Evolutionary conservation across 2,113 vertebrate genomes (phyloP).

Genomic region (Antechinus stuartii): DNA sequence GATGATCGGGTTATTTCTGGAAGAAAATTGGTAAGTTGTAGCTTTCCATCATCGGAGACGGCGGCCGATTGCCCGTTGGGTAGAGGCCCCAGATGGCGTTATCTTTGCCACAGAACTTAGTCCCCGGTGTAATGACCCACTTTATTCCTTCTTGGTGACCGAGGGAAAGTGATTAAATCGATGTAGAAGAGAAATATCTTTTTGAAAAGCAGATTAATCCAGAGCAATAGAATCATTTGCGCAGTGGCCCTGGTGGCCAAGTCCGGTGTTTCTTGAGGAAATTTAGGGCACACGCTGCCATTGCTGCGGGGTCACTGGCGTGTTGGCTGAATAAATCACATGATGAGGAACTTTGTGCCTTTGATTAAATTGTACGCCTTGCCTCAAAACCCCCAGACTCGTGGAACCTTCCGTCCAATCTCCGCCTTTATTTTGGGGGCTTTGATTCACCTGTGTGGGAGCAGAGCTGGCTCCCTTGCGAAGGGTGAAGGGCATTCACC

Average conservation of each 20-base stretch:
- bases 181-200: conserved; percentile 77
- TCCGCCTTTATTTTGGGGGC: neutral
- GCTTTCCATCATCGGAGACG: conserved; percentile 7
- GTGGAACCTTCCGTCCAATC: neutral
- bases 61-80: neutral
- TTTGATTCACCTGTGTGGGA: neutral
- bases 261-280: conserved; percentile 68
- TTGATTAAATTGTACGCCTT: neutral
- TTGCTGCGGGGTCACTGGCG: conserved; percentile 57
- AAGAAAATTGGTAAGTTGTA: conserved; percentile 28
- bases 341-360: conserved; percentile 35
- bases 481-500: neutral
- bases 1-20: conserved; percentile 23
- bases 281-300: conserved; percentile 72
- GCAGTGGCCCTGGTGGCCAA: conserved; percentile 73
- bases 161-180: conserved; percentile 78
- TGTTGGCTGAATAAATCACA: conserved; percentile 57
- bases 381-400: neutral
- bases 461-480: neutral
- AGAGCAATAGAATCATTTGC: conserved; percentile 78
- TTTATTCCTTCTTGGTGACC: conserved; percentile 61
- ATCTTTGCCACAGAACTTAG: conserved; percentile 72
- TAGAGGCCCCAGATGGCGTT: conserved; percentile 59
- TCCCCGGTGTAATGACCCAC: conserved; percentile 51
- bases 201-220: conserved; percentile 74